These are phyloP conservation scores for Epicampocera succincta DNA, from an alignment of 2,888 invertebrate genomes.

Conservation along the genomic window DNA sequence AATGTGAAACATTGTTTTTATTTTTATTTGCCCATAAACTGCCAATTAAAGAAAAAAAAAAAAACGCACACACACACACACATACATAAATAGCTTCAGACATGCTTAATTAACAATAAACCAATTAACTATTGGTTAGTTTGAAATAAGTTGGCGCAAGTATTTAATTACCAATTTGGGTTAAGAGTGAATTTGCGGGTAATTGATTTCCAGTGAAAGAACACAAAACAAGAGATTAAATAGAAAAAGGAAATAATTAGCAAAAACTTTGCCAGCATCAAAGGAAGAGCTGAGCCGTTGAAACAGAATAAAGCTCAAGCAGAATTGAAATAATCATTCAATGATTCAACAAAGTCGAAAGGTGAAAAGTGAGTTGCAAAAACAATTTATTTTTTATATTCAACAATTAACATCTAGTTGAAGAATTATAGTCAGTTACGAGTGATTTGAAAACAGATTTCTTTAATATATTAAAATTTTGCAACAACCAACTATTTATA, in stretches of 20 bases:
- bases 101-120: constrained; percentile 56
- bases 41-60: too few species aligned
- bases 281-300: constrained; percentile 12
- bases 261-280: constrained; percentile 27
- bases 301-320: not conserved
- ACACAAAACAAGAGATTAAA: not conserved
- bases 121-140: constrained; percentile 46
- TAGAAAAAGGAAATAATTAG: constrained; percentile 15
- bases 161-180: constrained; percentile 42
- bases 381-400: not conserved
- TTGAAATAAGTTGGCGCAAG: constrained; percentile 16
- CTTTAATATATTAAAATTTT: constrained; percentile 3
- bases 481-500: not conserved
- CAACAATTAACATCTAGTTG: not conserved
- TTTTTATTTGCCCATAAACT: too few species aligned
- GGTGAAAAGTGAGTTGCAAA: constrained; percentile 12
- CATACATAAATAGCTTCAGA: constrained; percentile 52
- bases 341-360: constrained; percentile 36
- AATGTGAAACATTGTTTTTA: too few species aligned
- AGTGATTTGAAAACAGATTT: not conserved
- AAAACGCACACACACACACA: too few species aligned
- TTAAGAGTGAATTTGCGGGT: constrained; percentile 47
- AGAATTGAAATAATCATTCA: not conserved
- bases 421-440: not conserved
- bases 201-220: constrained; percentile 22